phyloP scores from a whole-genome alignment of 2,113 vertebrate species.

The Syngnathoides biaculeatus region DNA sequence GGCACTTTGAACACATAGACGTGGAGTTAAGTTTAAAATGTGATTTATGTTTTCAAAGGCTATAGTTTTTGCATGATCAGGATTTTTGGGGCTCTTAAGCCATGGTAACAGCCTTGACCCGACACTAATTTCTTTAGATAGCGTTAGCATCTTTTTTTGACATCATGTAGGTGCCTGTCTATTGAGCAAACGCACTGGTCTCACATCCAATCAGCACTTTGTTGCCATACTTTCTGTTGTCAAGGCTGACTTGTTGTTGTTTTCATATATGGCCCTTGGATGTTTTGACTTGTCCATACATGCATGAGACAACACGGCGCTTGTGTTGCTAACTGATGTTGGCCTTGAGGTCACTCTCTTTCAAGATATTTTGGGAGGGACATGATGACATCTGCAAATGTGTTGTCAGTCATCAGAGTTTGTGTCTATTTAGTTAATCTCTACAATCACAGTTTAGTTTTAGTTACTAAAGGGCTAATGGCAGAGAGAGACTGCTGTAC shows the following conservation, averaged over 20 bases:
- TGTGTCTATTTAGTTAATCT: conserved; percentile 30
- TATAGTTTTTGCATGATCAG: too few relatives aligned
- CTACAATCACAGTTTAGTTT: conserved; percentile 23
- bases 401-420: conserved; percentile 10
- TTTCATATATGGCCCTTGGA: conserved; percentile 13
- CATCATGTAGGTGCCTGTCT: background rate
- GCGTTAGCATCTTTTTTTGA: background rate
- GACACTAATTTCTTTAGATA: conserved; percentile 3
- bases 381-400: conserved; percentile 4
- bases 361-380: conserved; percentile 10
- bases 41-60: too few relatives aligned
- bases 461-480: conserved; percentile 20
- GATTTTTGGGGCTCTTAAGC: background rate
- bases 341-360: conserved; percentile 20
- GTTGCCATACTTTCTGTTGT: background rate
- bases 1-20: too few relatives aligned
- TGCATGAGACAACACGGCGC: conserved; percentile 15
- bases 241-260: conserved; percentile 14
- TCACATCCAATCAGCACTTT: conserved; percentile 7
- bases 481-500: conserved; percentile 26
- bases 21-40: too few relatives aligned
- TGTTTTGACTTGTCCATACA: conserved; percentile 27
- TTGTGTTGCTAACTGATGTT: background rate
- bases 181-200: conserved; percentile 9
- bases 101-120: background rate